Conservation (phyloP, 2,888 invertebrate genomes). For the Plusia festucae region DNA sequence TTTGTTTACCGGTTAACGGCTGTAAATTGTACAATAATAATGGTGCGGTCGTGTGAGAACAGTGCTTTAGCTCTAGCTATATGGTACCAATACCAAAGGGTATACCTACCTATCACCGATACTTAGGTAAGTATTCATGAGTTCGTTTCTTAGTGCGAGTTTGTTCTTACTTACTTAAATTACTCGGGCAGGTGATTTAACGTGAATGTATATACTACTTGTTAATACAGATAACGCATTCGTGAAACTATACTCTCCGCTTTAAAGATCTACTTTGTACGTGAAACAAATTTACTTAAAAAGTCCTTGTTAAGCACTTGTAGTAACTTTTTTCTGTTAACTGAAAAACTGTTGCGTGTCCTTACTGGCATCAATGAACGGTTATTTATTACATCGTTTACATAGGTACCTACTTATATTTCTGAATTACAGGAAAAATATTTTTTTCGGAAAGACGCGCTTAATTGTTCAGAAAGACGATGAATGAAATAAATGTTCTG, state of each 20-base stretch:
- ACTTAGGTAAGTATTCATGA: slow-evolving; percentile 25
- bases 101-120: slow-evolving; percentile 8
- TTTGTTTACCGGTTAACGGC: slow-evolving; percentile 77
- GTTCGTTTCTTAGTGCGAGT: slow-evolving; percentile 8
- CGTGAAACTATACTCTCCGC: too few relatives aligned
- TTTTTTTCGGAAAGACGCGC: too few relatives aligned
- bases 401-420: too few relatives aligned
- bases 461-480: background rate
- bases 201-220: background rate
- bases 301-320: too few relatives aligned
- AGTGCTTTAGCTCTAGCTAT: slow-evolving; percentile 66
- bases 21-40: slow-evolving; percentile 81
- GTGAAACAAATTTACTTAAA: too few relatives aligned
- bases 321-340: too few relatives aligned
- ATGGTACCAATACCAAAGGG: slow-evolving; percentile 26
- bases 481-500: background rate
- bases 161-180: background rate
- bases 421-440: too few relatives aligned
- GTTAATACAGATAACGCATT: too few relatives aligned
- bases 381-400: too few relatives aligned
- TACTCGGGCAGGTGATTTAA: background rate
- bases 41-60: slow-evolving; percentile 59
- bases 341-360: too few relatives aligned
- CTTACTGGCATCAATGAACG: too few relatives aligned
- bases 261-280: too few relatives aligned